Base-by-base conservation (phyloP, 2,113 vertebrate species). In the Ophiodon elongatus region DNA sequence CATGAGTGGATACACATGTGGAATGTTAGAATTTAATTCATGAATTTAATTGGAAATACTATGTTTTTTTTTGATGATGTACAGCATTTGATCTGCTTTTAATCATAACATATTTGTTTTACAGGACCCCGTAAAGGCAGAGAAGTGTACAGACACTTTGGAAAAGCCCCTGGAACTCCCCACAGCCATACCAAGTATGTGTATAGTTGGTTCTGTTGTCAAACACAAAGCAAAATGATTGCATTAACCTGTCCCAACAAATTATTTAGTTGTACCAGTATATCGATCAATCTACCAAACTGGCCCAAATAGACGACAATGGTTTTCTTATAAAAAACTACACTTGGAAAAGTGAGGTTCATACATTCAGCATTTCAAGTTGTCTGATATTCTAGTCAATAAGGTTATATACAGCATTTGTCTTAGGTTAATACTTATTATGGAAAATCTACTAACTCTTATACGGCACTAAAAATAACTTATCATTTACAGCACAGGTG, bases 101-200 rank as follows among this genome's bases (percentile, higher is more conserved):
- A 23, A 37, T 73, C 19, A 47, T 0, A 45, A 4, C 9, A 8
- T 39, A 21, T 76, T 3, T 59, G 77, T 87, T 4, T 13, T 82
- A 4, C 83, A 98, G 97, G 97, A 84, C 97, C 97, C 56, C 97
- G 97, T 15, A 98, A 98, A 93, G 97, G 84, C 88, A 95, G 97
- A 71, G 94, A 97, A 93, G 97, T 98, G 72, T 98, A 98, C 94
- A 96, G 97, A 87, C 97, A 98, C 91, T 98, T 98, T 23, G 97
- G 97, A 88, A 97, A 97, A 86, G 97, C 97, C 25, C 95, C 97
- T 21, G 97, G 97, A 91, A 97, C 97, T 21, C 97, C 97, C 3
- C 97, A 98, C 93, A 97, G 97, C 94, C 97, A 96, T 91, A 97
- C 96, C 91, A 98, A 98, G 97, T 98, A 94, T 89, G 97, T 95